Evolutionary conservation across 1,140 invertebrate species (phyloP), one percentile per base, ranked within the genome.

Genomic region (Achatina immaculata): DNA sequence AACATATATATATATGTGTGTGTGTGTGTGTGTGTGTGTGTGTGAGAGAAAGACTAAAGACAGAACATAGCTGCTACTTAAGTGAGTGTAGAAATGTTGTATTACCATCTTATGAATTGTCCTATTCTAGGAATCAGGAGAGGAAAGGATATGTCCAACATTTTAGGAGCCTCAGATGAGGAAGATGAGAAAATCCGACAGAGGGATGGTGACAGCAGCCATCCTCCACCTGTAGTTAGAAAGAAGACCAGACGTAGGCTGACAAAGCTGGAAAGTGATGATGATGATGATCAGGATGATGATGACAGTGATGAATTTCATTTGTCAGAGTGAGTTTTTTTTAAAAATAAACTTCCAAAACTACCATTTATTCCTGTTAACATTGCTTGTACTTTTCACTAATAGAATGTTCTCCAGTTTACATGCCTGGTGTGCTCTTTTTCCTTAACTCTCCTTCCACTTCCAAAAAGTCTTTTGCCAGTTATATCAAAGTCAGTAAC

Each of bases 111-210:
- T n/a, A n/a, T n/a, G n/a, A n/a, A n/a, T n/a, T n/a, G n/a, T n/a
- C n/a, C 3, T 73, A 38, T 77, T 74, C 1, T 74, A 87, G 86
- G 86, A 68, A 94, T 95, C 84, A 95, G 95, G 7, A 92, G 95
- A 48, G 96, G 96, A 0, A 97, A 97, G 90, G 96, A 97, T 88
- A 97, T 97, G 79, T 94, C 94, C 19, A 97, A 96, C 45, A 96
- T 97, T 80, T 95, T 96, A 0, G 95, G 96, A 72, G 83, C 80
- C n/a, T 83, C 81, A 21, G 87, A 86, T 78, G 84, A 84, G 48
- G 85, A 83, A 34, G 84, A 85, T 45, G 76, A 83, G 79, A 90
- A 92, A 36, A 77, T 75, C 55, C 71, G 75, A 58, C 78, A 51
- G 69, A 19, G 90, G n/a, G 78, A 85, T 43, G 77, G 89, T 83